phyloP scores from a whole-genome alignment of 2,113 vertebrate species.

The Pica pica region DNA sequence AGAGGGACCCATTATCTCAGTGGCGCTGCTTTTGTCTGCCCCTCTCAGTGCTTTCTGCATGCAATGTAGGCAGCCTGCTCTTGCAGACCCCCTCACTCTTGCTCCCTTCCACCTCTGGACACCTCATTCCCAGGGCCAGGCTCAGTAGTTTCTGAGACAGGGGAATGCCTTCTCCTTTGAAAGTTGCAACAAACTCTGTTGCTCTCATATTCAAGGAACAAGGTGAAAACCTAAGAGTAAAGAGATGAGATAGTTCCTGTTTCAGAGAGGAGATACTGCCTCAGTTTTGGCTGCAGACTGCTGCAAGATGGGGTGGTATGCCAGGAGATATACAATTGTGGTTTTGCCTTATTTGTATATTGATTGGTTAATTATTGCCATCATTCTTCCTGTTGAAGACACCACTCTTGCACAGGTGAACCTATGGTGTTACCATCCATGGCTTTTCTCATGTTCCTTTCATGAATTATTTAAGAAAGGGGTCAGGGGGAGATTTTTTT shows the following conservation, averaged over 20 bases:
- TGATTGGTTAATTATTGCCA: not conserved
- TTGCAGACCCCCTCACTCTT: not conserved
- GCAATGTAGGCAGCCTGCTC: not conserved
- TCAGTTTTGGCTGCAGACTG: not conserved
- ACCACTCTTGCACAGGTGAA: accelerated
- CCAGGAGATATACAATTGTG: not conserved
- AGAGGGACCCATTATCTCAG: not conserved
- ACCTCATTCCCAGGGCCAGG: not conserved
- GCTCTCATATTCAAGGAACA: not conserved
- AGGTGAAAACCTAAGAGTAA: not conserved
- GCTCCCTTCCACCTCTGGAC: not conserved
- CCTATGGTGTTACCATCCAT: not conserved
- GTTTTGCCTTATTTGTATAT: not conserved
- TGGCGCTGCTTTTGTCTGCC: not conserved
- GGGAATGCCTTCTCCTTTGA: not conserved
- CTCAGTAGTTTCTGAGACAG: not conserved
- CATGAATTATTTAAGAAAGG: not conserved
- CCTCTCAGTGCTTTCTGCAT: not conserved
- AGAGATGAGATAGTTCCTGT: not conserved
- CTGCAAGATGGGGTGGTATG: not conserved
- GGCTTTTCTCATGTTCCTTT: not conserved
- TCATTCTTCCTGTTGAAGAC: not conserved
- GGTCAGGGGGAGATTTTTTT: not conserved
- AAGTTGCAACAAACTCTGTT: not conserved
- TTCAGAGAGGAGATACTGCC: not conserved